Base-by-base conservation (phyloP, 2,888 invertebrate genomes). In the Chromoteleia sp. region DNA sequence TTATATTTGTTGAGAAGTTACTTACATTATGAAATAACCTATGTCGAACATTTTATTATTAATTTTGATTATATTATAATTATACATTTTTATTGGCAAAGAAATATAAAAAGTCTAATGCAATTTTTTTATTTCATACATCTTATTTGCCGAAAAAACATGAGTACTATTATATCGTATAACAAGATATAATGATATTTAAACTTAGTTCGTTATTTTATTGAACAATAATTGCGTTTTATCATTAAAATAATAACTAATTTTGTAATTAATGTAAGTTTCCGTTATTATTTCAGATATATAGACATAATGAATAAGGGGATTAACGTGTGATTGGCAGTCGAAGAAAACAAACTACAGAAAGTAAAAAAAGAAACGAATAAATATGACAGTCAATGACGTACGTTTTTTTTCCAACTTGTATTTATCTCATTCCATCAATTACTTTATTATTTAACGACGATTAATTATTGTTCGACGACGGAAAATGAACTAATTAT, bases 341-440 rank as follows among this genome's bases (percentile, higher is more conserved):
- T 29, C 12, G 41, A 52, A 29, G 52, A 29, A 45, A 33, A 52
- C 3, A 67, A 67, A 30, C 41, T 25, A 58, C 63, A 65, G 70
- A 76, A 71, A 71, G 76, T 70, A 63, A 63, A 83, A 61, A 29
- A 36, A 48, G 10, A 83, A 84, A 70, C 81, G 83, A 85, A 86
- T 85, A 86, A 74, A 65, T 39, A 25, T 58, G 45, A 67, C 67
- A 48, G 88, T 87, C 85, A 85, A 84, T 86, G 85, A 84, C 84
- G 87, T 87, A 86, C 84, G 86, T 87, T 88, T 88, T 79, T 63
- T 54, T 88, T 85, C 85, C 84, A 85, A 88, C 85, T 85, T 84
- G 84, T 87, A 85, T 87, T 84, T 85, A 85, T 86, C 83, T 81
- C 82, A 84, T 83, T 85, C 82, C 83, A 82, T 83, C 76, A 82